Percentiles rank a stretch among this genome's conserved stretches.
Evolutionary conservation across 1,140 invertebrate species (phyloP).

Genomic region (Coptotermes formosanus): DNA sequence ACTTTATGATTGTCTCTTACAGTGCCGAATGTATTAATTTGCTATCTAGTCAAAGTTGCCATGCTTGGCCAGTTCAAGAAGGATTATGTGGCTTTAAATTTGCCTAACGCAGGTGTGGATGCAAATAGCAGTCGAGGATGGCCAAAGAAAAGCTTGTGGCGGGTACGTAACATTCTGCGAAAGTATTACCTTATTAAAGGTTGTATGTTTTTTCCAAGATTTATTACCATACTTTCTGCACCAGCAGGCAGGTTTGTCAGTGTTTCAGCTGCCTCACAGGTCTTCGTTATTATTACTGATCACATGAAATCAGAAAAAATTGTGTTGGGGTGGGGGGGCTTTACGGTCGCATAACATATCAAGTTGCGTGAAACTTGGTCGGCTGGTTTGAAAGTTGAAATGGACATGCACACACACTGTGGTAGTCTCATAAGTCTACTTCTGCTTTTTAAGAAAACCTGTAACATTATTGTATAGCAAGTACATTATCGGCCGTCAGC

Average conservation of each 20-base stretch:
- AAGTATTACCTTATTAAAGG: too few species aligned
- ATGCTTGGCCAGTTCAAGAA: constrained; percentile 31
- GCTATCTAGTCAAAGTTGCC: neutral
- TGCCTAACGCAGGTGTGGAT: constrained; percentile 1
- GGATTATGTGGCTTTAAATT: constrained; percentile 34
- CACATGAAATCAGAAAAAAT: neutral
- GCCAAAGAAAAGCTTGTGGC: constrained; percentile 47
- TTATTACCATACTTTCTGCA: too few species aligned
- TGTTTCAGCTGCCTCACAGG: too few species aligned
- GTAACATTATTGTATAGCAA: too few species aligned
- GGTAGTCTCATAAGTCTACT: too few species aligned
- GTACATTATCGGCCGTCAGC: too few species aligned
- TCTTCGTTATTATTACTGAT: neutral
- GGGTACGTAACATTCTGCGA: constrained; percentile 42
- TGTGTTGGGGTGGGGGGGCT: too few species aligned
- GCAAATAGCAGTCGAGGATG: constrained; percentile 11
- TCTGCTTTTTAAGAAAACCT: too few species aligned
- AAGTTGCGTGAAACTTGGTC: neutral
- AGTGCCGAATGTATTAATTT: neutral
- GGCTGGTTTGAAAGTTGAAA: neutral
- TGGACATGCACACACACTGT: too few species aligned
- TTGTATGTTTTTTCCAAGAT: too few species aligned
- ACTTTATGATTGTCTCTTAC: neutral
- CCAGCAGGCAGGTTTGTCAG: too few species aligned
- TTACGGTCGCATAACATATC: neutral